phyloP scores from a whole-genome alignment of 2,888 invertebrate genomes.

The Rhagonycha lutea region DNA sequence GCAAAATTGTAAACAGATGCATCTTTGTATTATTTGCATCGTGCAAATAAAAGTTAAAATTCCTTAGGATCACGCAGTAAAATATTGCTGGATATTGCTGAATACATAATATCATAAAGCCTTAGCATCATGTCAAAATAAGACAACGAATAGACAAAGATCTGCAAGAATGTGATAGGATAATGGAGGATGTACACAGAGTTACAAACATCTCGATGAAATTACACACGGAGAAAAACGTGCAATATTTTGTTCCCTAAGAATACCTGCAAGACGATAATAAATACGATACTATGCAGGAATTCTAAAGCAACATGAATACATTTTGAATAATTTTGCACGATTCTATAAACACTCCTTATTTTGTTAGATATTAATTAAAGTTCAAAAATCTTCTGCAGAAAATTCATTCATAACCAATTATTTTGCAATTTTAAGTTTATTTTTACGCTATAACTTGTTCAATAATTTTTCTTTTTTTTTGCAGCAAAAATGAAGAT shows the following conservation, averaged over 20 bases:
- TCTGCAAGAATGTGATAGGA: conserved; percentile 1
- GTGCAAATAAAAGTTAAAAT: background rate
- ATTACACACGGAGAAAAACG: conserved; percentile 27
- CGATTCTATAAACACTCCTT: conserved; percentile 17
- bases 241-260: conserved; percentile 21
- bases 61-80: background rate
- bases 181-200: conserved; percentile 8
- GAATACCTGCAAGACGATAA: conserved; percentile 17
- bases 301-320: conserved; percentile 17
- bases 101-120: background rate
- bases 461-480: conserved; percentile 53
- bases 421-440: background rate
- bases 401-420: background rate
- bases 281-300: conserved; percentile 24
- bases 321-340: conserved; percentile 18
- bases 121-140: background rate
- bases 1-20: background rate
- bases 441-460: background rate
- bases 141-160: background rate
- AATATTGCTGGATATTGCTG: background rate
- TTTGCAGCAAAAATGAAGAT: conserved; percentile 91
- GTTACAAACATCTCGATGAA: conserved; percentile 14
- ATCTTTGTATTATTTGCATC: background rate
- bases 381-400: background rate
- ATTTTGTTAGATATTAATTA: background rate